Evolutionary conservation across 2,888 invertebrate genomes (phyloP).

Genomic region (Alcis repandata): DNA sequence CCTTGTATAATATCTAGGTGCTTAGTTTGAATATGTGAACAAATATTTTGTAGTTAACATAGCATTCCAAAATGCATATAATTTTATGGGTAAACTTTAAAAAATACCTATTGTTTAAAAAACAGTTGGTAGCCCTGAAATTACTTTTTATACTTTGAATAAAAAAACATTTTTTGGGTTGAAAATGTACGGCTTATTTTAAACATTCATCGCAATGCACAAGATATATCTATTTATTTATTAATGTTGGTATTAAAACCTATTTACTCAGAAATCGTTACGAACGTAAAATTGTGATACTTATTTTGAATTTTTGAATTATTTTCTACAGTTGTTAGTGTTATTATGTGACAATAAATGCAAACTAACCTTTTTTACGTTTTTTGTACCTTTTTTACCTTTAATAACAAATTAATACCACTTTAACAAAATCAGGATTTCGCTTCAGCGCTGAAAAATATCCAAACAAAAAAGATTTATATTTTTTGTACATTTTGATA

Average conservation of each 20-base stretch:
- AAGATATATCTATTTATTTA: neutral
- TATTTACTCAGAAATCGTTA: neutral
- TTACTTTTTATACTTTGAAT: neutral
- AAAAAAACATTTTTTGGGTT: too few species aligned
- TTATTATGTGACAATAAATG: constrained; percentile 8
- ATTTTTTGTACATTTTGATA: too few species aligned
- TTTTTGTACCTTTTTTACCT: neutral
- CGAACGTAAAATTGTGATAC: neutral
- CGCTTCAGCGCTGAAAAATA: too few species aligned
- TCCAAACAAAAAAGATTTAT: too few species aligned
- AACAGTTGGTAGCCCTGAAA: neutral
- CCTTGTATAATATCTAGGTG: neutral
- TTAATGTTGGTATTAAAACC: neutral
- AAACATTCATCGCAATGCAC: too few species aligned
- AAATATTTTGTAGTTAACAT: neutral
- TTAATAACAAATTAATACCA: too few species aligned
- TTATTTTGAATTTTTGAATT: neutral
- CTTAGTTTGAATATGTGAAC: neutral
- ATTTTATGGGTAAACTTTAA: neutral
- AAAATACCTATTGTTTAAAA: neutral
- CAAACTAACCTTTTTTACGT: neutral
- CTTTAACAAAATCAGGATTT: too few species aligned
- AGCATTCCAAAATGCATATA: constrained; percentile 1
- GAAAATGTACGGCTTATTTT: too few species aligned
- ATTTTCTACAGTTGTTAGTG: constrained; percentile 4